Conservation (phyloP, 2,888 invertebrate species). For the Cephalotes varians region DNA sequence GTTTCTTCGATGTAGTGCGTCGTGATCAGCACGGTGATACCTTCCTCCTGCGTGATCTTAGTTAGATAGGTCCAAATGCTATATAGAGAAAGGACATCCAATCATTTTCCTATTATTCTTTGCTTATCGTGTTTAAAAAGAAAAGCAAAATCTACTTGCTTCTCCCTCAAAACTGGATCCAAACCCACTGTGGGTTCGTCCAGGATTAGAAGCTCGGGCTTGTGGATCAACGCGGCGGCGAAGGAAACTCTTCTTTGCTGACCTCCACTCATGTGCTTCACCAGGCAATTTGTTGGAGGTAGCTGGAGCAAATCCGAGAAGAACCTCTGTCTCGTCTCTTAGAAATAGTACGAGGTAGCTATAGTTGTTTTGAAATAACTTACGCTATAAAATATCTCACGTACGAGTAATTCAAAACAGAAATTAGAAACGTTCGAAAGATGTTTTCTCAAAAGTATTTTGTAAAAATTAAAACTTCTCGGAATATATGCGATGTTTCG, state of each 20-base stretch:
- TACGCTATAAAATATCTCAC: background rate
- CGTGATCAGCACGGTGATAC: constrained; percentile 95
- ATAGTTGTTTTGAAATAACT: background rate
- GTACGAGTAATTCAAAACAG: background rate
- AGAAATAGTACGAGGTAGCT: background rate
- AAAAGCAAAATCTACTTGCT: constrained; percentile 86
- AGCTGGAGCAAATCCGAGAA: constrained; percentile 92
- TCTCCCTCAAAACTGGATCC: constrained; percentile 94
- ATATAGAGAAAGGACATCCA: constrained; percentile 46
- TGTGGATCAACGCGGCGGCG: constrained; percentile 95
- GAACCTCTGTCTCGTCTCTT: constrained; percentile 89
- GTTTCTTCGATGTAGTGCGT: constrained; percentile 98
- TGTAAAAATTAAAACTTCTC: background rate
- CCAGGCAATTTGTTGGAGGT: constrained; percentile 89
- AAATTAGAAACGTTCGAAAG: background rate
- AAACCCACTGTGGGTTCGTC: constrained; percentile 98
- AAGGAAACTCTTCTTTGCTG: constrained; percentile 96
- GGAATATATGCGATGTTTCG: background rate
- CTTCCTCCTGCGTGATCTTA: constrained; percentile 89
- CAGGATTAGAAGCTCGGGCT: constrained; percentile 94
- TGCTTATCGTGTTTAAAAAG: background rate
- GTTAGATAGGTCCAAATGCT: constrained; percentile 96
- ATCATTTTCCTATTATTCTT: background rate
- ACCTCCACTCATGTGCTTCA: constrained; percentile 94
- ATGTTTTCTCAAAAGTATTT: background rate